phyloP scores from a whole-genome alignment of 2,888 invertebrate genomes.

The Phyllotreta cruciferae region DNA sequence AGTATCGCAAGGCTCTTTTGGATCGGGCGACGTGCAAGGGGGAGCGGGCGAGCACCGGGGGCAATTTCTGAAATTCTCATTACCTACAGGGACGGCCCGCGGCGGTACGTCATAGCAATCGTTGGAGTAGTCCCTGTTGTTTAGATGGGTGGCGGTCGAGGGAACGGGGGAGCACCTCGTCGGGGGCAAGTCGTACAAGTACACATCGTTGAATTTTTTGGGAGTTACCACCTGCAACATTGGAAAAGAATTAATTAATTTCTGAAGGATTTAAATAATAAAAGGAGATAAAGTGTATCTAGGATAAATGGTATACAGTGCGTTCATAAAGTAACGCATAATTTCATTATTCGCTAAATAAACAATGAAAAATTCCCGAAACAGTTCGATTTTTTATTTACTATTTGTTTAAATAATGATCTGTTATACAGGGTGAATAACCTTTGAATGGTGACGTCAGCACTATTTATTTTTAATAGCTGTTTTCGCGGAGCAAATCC shows the following conservation, averaged over 20 bases:
- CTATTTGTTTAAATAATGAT: no score
- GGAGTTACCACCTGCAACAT: slow-evolving; percentile 73
- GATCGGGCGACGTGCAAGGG: slow-evolving; percentile 58
- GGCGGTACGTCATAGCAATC: slow-evolving; percentile 71
- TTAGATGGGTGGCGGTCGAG: no score
- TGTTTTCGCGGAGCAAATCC: no score
- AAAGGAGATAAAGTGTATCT: background rate
- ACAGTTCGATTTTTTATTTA: no score
- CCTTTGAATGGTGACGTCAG: no score
- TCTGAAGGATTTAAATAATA: background rate
- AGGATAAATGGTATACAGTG: no score
- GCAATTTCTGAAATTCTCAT: slow-evolving; percentile 61
- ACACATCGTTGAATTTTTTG: slow-evolving; percentile 76
- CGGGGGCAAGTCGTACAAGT: slow-evolving; percentile 72
- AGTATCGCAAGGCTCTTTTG: slow-evolving; percentile 61
- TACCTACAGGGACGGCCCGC: slow-evolving; percentile 66
- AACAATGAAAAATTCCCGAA: no score
- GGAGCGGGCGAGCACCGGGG: slow-evolving; percentile 59
- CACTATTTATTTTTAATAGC: no score
- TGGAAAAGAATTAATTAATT: background rate
- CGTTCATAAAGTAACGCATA: no score
- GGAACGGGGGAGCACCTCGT: slow-evolving; percentile 54
- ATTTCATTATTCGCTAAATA: no score
- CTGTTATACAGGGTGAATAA: no score
- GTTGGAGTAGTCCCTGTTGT: slow-evolving; percentile 44